Conservation (phyloP, 2,113 vertebrate species). For the Mustelus asterias region DNA sequence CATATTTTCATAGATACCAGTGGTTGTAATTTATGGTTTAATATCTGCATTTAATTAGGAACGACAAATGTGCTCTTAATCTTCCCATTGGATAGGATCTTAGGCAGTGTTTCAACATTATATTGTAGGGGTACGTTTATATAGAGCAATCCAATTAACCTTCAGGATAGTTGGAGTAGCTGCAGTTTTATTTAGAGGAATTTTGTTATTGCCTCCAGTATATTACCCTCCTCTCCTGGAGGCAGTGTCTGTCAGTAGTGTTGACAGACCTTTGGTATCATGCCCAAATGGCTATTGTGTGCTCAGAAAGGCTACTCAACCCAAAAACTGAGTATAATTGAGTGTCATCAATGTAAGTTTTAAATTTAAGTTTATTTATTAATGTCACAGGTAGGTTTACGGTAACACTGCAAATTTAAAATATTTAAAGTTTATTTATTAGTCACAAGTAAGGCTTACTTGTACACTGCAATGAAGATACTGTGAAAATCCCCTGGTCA, state of each 20-base stretch:
- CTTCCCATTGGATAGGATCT: background rate
- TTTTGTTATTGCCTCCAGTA: background rate
- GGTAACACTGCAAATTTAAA: no score
- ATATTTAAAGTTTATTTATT: no score
- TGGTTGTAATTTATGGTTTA: background rate
- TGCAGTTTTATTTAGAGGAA: background rate
- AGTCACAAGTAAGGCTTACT: no score
- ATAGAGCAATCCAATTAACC: background rate
- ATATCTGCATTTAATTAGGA: background rate
- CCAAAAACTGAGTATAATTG: background rate
- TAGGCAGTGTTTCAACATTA: conserved; percentile 15
- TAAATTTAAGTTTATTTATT: no score
- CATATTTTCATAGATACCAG: background rate
- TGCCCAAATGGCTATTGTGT: background rate
- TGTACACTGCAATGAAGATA: no score
- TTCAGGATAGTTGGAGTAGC: conserved; percentile 7
- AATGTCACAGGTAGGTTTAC: no score
- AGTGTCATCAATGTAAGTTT: background rate
- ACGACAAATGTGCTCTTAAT: background rate
- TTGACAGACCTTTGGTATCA: background rate
- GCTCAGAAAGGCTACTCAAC: background rate
- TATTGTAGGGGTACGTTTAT: background rate
- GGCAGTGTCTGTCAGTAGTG: background rate
- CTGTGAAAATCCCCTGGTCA: no score
- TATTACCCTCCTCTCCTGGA: background rate